These are phyloP conservation scores for Iphiclides podalirius DNA, from an alignment of 2,888 invertebrate genomes.

Conservation along the genomic window DNA sequence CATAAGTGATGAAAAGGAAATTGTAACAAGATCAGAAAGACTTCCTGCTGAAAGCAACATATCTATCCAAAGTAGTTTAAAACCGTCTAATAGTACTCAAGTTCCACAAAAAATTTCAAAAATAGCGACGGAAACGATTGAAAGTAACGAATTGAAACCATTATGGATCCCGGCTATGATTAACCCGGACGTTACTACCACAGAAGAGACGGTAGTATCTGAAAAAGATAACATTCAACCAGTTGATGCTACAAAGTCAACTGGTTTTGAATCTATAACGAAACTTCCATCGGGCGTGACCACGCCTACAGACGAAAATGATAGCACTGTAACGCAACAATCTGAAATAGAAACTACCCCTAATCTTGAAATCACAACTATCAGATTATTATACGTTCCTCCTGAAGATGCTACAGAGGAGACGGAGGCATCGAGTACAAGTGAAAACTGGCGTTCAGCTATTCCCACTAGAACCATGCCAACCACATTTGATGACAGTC, in stretches of 20 bases:
- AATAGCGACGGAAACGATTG: slow-evolving; percentile 5
- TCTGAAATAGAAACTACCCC: slow-evolving; percentile 40
- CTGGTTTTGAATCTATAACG: slow-evolving; percentile 73
- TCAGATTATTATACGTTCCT: slow-evolving; percentile 65
- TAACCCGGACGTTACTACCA: slow-evolving; percentile 40
- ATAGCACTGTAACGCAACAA: slow-evolving; percentile 42
- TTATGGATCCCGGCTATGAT: slow-evolving; percentile 50
- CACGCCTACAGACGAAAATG: slow-evolving; percentile 64
- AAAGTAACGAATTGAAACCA: slow-evolving; percentile 38
- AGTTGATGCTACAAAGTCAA: slow-evolving; percentile 56
- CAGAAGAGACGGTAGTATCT: slow-evolving; percentile 35
- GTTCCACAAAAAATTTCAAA: slow-evolving; percentile 23
- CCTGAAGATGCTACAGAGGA: slow-evolving; percentile 45
- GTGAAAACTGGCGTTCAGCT: slow-evolving; percentile 52
- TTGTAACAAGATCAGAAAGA: slow-evolving; percentile 53
- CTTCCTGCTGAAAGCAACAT: slow-evolving; percentile 59
- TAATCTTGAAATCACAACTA: slow-evolving; percentile 70
- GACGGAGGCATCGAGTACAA: slow-evolving; percentile 39
- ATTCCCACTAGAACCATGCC: slow-evolving; percentile 53
- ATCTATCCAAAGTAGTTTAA: slow-evolving; percentile 50
- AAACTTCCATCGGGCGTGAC: slow-evolving; percentile 67
- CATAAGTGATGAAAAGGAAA: slow-evolving; percentile 35
- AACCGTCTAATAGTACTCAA: slow-evolving; percentile 41
- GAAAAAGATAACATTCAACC: slow-evolving; percentile 49
- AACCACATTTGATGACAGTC: slow-evolving; percentile 46